Evolutionary conservation across 2,888 invertebrate species (phyloP).

Genomic region (Heliconius erato): DNA sequence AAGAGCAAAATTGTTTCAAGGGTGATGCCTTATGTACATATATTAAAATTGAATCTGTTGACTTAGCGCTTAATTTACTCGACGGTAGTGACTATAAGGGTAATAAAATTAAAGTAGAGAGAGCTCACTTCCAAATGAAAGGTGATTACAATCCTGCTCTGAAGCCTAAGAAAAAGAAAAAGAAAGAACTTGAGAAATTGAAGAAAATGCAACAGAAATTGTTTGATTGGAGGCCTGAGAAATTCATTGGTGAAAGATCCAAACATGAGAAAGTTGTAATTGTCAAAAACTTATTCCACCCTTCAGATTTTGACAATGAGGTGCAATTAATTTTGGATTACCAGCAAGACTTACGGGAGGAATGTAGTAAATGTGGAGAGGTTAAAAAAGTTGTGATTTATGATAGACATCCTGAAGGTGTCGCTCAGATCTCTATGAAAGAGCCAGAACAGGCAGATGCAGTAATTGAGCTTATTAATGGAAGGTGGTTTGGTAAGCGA

Average conservation of each 20-base stretch:
- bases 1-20: conserved; percentile 92
- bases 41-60: conserved; percentile 98
- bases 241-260: conserved; percentile 92
- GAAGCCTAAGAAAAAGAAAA: conserved; percentile 95
- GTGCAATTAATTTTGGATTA: conserved; percentile 95
- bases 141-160: conserved; percentile 96
- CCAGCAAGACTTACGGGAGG: conserved; percentile 95
- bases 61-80: conserved; percentile 95
- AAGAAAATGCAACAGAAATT: conserved; percentile 97
- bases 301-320: conserved; percentile 95
- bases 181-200: conserved; percentile 95
- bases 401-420: conserved; percentile 97
- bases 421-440: conserved; percentile 96
- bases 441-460: conserved; percentile 96
- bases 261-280: conserved; percentile 97
- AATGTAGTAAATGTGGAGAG: conserved; percentile 95
- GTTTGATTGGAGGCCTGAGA: conserved; percentile 99
- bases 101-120: conserved; percentile 94
- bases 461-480: conserved; percentile 94
- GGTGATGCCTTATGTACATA: conserved; percentile 99
- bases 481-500: conserved; percentile 95
- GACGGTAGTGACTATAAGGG: conserved; percentile 94
- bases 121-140: conserved; percentile 97
- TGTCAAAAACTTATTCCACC: conserved; percentile 96
- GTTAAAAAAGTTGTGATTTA: conserved; percentile 96